Conservation (phyloP, 2,113 vertebrate species). For the Saguinus midas region DNA sequence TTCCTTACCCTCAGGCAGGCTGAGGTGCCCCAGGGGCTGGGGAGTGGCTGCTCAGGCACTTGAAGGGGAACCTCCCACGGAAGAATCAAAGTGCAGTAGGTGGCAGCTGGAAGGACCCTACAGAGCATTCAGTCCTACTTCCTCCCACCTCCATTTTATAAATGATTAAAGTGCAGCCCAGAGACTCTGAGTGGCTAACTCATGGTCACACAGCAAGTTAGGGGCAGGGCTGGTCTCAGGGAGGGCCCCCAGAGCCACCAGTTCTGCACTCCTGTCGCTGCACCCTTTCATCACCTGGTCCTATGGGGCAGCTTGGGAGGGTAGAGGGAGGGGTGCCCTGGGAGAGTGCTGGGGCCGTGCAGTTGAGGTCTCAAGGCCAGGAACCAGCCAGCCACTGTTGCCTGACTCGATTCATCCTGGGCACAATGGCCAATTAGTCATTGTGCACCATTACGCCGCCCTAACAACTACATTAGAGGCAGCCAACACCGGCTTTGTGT, state of each 20-base stretch:
- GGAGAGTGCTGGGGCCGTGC: background rate
- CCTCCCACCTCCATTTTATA: background rate
- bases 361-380: background rate
- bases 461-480: constrained; percentile 78
- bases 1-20: background rate
- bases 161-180: background rate
- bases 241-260: background rate
- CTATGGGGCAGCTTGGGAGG: background rate
- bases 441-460: constrained; percentile 50
- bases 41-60: background rate
- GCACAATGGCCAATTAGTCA: constrained; percentile 74
- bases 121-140: background rate
- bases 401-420: constrained; percentile 73
- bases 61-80: background rate
- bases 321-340: too few species aligned
- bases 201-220: background rate
- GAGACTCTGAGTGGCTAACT: background rate
- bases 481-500: constrained; percentile 53
- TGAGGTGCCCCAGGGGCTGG: too few species aligned
- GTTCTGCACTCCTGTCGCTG: background rate
- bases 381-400: background rate
- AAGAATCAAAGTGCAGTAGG: background rate
- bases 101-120: background rate
- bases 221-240: background rate
- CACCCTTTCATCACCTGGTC: background rate